phyloP scores from a whole-genome alignment of 2,888 invertebrate genomes.

The Oscheius onirici region DNA sequence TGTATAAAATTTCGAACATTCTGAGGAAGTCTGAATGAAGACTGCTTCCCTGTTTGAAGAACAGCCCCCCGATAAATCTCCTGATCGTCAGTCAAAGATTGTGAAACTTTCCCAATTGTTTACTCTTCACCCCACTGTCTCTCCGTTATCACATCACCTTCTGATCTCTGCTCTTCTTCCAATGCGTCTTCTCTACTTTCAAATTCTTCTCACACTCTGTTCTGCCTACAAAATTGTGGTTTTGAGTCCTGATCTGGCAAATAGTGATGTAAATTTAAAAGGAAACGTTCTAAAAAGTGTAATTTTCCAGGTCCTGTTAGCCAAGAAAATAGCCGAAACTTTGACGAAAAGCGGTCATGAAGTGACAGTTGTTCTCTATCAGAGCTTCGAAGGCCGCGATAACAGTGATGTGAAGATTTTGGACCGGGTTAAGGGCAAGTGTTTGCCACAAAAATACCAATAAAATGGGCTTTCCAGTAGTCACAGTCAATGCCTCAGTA shows the following conservation, averaged over 20 bases:
- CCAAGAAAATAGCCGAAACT: constrained; percentile 39
- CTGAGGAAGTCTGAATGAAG: too few species aligned
- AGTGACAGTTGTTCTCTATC: constrained; percentile 40
- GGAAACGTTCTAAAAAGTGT: too few species aligned
- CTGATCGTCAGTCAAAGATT: too few species aligned
- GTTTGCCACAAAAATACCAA: background rate
- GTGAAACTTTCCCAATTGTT: too few species aligned
- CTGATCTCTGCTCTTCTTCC: too few species aligned
- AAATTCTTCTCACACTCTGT: background rate
- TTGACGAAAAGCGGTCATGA: constrained; percentile 43
- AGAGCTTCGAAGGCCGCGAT: constrained; percentile 33
- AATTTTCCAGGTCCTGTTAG: constrained; percentile 37
- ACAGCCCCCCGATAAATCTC: too few species aligned
- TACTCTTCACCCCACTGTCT: too few species aligned
- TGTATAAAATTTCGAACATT: too few species aligned
- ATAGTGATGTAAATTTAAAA: constrained; percentile 28
- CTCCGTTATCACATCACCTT: too few species aligned
- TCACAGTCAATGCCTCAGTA: constrained; percentile 18
- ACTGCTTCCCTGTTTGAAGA: too few species aligned
- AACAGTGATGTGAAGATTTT: constrained; percentile 29
- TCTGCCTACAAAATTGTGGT: constrained; percentile 26
- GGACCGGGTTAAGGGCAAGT: constrained; percentile 25
- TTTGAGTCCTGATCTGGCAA: constrained; percentile 23
- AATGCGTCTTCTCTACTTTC: background rate
- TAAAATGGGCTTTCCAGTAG: constrained; percentile 2